These are phyloP conservation scores for Philhelius pedissequus DNA, from an alignment of 2,888 invertebrate genomes.

Conservation along the genomic window DNA sequence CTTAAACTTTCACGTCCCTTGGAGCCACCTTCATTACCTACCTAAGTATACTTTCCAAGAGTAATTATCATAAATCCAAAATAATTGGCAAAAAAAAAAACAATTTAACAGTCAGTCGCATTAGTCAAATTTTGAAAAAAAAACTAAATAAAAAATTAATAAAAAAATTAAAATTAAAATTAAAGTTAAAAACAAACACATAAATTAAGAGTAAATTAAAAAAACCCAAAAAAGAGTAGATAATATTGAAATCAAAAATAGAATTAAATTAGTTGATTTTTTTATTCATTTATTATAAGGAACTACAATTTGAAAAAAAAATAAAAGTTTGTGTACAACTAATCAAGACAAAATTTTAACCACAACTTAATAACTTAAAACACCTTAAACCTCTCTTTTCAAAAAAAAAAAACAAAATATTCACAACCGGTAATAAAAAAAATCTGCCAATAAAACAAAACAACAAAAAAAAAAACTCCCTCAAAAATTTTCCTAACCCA, in stretches of 20 bases:
- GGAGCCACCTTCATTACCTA: not conserved
- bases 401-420: too few relatives aligned
- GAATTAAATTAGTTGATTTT: too few relatives aligned
- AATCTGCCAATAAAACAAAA: not conserved
- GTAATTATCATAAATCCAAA: not conserved
- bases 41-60: not conserved
- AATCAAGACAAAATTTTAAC: not conserved
- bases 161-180: not conserved
- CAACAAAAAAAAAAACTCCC: not conserved
- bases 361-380: not conserved
- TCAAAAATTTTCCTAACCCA: conserved; percentile 26
- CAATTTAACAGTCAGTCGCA: too few relatives aligned
- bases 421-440: not conserved
- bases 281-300: too few relatives aligned
- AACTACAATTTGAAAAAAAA: not conserved
- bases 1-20: not conserved
- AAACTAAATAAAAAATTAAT: not conserved
- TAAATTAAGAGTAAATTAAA: not conserved
- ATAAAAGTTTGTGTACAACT: not conserved
- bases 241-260: too few relatives aligned
- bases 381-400: not conserved
- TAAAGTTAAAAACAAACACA: not conserved
- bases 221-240: not conserved
- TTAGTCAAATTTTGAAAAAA: not conserved
- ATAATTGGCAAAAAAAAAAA: not conserved